These are phyloP conservation scores for Oryzias sinensis DNA, from an alignment of 2,797 vertebrate species.

Conservation along the genomic window DNA sequence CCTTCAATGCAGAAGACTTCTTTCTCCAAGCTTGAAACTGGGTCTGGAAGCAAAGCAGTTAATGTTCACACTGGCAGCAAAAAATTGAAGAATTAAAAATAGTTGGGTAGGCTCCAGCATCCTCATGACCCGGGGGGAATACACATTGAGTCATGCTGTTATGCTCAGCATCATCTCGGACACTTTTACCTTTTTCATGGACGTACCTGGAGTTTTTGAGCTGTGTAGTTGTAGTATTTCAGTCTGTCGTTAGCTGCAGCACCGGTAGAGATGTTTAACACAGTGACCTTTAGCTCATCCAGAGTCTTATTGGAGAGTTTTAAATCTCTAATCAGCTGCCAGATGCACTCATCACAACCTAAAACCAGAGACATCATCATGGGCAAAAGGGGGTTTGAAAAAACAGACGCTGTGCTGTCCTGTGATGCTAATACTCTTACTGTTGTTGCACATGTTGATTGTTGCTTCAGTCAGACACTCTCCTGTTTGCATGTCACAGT, in stretches of 20 bases:
- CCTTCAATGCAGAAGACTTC: slow-evolving; percentile 73
- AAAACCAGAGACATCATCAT: slow-evolving; percentile 5
- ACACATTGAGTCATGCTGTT: too few species aligned
- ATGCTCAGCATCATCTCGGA: too few species aligned
- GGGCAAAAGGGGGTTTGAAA: neutral
- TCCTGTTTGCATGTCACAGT: slow-evolving; percentile 89
- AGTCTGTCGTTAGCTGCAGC: slow-evolving; percentile 87
- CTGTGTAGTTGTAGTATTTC: slow-evolving; percentile 88
- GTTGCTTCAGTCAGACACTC: slow-evolving; percentile 85
- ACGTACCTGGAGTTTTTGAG: slow-evolving; percentile 77
- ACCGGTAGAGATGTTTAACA: slow-evolving; percentile 91
- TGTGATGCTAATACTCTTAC: slow-evolving; percentile 52
- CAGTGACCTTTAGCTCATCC: slow-evolving; percentile 83
- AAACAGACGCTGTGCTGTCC: too few species aligned
- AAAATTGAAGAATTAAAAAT: too few species aligned
- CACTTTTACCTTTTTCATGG: neutral
- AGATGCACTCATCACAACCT: slow-evolving; percentile 95
- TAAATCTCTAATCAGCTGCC: slow-evolving; percentile 92
- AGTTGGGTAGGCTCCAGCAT: too few species aligned
- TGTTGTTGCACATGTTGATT: slow-evolving; percentile 84
- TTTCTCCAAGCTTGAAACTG: slow-evolving; percentile 84
- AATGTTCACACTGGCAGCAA: neutral
- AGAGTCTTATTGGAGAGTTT: slow-evolving; percentile 82
- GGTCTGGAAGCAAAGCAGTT: slow-evolving; percentile 67
- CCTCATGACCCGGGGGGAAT: too few species aligned